These are phyloP conservation scores for Sialia sialis DNA, from an alignment of 2,113 vertebrate species.

Conservation along the genomic window DNA sequence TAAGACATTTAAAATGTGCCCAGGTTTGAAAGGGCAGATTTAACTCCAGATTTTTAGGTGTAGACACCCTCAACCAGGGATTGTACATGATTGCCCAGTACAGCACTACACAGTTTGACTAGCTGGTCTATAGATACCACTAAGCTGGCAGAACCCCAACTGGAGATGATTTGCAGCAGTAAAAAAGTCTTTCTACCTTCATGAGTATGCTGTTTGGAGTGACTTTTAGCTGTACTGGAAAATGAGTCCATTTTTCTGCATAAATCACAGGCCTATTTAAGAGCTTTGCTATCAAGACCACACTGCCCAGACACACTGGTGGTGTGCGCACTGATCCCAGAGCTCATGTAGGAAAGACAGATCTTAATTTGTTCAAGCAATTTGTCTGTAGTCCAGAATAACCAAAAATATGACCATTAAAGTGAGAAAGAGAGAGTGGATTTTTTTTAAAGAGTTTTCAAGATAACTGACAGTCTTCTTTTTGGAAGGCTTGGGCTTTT, in stretches of 20 bases:
- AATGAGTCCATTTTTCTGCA: background rate
- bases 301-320: background rate
- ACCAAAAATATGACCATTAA: background rate
- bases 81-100: background rate
- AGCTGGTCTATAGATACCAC: background rate
- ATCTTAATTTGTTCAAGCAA: background rate
- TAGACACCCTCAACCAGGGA: background rate
- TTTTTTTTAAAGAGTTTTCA: background rate
- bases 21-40: background rate
- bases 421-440: background rate
- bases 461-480: background rate
- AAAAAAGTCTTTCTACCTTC: background rate
- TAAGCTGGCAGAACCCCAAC: background rate
- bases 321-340: background rate
- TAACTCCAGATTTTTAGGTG: background rate
- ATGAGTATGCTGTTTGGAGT: background rate
- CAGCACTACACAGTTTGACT: background rate
- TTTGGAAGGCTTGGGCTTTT: background rate
- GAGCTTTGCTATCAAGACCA: background rate
- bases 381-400: background rate
- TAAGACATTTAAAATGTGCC: background rate
- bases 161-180: background rate
- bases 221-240: background rate
- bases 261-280: background rate
- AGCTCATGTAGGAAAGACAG: background rate